These are phyloP conservation scores for Orientallactaga sibirica DNA, from an alignment of 2,797 vertebrate species.

Conservation along the genomic window DNA sequence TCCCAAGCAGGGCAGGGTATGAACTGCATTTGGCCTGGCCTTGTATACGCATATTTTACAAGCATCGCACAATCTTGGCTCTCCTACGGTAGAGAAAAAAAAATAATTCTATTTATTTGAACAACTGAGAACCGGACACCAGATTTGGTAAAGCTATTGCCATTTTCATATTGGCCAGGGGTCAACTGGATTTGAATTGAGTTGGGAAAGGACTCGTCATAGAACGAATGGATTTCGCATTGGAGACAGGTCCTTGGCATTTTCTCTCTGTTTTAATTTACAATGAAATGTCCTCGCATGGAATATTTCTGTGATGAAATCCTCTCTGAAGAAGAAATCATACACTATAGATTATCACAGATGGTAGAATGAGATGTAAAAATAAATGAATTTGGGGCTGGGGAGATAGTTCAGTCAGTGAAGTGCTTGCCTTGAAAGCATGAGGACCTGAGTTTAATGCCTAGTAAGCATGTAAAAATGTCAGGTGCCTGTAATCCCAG, in stretches of 20 bases:
- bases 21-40: constrained; percentile 23
- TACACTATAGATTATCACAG: constrained; percentile 45
- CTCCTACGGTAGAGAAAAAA: constrained; percentile 31
- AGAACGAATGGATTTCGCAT: constrained; percentile 19
- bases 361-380: constrained; percentile 61
- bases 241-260: background rate
- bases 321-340: constrained; percentile 53
- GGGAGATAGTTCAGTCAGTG: too few relatives aligned
- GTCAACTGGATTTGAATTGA: background rate
- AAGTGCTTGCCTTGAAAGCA: too few relatives aligned
- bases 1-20: background rate
- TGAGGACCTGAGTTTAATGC: too few relatives aligned
- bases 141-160: constrained; percentile 39
- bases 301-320: constrained; percentile 57
- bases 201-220: background rate
- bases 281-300: background rate
- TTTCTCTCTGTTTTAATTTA: constrained; percentile 52
- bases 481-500: too few relatives aligned
- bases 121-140: background rate
- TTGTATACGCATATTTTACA: constrained; percentile 13
- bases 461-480: too few relatives aligned
- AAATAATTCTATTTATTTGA: constrained; percentile 39
- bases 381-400: constrained; percentile 63
- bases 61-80: constrained; percentile 29
- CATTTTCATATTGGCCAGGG: background rate